Conservation (phyloP, 2,888 invertebrate species). For the Podabrus alpinus region DNA sequence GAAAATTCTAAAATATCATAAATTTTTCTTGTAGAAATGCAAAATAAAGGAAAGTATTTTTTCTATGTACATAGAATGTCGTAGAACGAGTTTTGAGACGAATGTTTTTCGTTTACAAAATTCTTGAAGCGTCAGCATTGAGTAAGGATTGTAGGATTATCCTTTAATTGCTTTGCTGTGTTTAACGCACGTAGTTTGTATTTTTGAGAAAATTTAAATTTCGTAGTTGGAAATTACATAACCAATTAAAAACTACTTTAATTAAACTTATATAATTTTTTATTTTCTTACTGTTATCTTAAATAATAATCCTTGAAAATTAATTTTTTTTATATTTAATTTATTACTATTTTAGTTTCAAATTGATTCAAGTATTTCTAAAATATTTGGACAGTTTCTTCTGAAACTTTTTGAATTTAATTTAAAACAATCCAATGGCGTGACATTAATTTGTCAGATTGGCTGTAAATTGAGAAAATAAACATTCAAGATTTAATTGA, state of each 20-base stretch:
- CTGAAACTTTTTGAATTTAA: background rate
- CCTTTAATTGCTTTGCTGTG: constrained; percentile 19
- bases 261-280: background rate
- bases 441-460: constrained; percentile 1
- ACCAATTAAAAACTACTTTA: background rate
- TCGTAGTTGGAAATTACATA: background rate
- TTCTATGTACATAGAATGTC: constrained; percentile 3
- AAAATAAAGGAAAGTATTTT: background rate
- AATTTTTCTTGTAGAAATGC: background rate
- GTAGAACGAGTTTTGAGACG: background rate
- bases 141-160: constrained; percentile 13
- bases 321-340: background rate
- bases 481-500: background rate
- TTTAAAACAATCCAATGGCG: background rate
- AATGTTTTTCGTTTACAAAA: constrained; percentile 5
- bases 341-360: background rate
- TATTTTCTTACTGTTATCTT: background rate
- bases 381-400: background rate
- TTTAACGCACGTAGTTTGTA: constrained; percentile 14
- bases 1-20: background rate
- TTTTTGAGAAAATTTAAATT: constrained; percentile 2
- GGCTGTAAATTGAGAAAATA: constrained; percentile 1
- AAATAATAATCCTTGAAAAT: background rate
- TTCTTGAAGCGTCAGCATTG: constrained; percentile 18
- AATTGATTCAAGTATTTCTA: background rate